Evolutionary conservation across 2,113 vertebrate genomes (phyloP).

Genomic region (Hippotragus niger): DNA sequence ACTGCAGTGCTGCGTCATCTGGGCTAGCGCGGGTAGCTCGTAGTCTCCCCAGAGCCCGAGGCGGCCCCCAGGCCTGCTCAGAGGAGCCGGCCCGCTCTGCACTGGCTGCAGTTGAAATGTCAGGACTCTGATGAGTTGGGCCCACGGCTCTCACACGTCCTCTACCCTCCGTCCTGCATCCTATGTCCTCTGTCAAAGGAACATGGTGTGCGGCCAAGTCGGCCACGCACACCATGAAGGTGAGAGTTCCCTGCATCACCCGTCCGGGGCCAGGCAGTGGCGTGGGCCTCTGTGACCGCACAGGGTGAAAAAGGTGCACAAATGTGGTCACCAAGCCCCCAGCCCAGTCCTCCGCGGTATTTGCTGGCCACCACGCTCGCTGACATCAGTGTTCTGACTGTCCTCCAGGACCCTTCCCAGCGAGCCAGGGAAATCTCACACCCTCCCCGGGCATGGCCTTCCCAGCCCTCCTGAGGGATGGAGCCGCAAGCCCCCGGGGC

Average conservation of each 20-base stretch:
- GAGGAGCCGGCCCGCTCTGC: rapidly evolving
- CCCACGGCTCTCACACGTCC: rapidly evolving
- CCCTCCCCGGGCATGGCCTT: neutral
- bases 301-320: neutral
- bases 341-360: neutral
- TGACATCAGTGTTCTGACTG: neutral
- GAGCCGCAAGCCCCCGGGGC: neutral
- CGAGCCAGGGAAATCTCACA: neutral
- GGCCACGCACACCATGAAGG: neutral
- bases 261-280: neutral
- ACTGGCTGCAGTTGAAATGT: neutral
- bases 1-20: rapidly evolving
- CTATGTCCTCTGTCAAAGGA: neutral
- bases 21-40: rapidly evolving
- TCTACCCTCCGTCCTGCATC: neutral
- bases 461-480: neutral
- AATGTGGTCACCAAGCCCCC: neutral
- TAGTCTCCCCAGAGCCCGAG: neutral
- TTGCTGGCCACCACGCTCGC: neutral
- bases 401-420: neutral
- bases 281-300: neutral
- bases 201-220: neutral
- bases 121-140: neutral
- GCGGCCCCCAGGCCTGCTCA: neutral
- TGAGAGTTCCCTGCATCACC: neutral